Evolutionary conservation across 2,113 vertebrate species (phyloP), one percentile per base, ranked within the genome.

Genomic region (Empidonax alnorum): DNA sequence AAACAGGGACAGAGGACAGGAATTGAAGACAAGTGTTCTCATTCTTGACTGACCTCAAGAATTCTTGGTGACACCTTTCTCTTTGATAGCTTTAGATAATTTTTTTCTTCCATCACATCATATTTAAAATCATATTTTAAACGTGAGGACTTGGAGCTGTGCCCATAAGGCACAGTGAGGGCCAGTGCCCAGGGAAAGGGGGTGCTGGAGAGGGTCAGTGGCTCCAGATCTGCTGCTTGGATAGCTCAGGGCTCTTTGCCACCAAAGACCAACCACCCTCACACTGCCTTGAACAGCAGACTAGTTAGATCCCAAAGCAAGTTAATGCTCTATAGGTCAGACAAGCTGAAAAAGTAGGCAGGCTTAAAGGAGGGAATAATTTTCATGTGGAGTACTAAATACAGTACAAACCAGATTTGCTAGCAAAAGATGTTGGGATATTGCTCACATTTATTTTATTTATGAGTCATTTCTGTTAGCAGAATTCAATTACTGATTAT

Each of bases 151-250:
- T 33, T 55, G 33, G 35, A 85, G 39, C 33, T 72, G 47, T 83
- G 35, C 24, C 30, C 52, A 49, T 6, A 31, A 42, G 27, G 41
- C 11, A 33, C 0, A 0, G 44, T 49, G 49, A 75, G 33, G 20
- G 5, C 39, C 24, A 50, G 14, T 46, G 52, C 6, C 19, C 52
- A 1, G 1, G 3, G 28, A 42, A 3, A 12, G 19, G 5, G 15
- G 5, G 10, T 14, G 10, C 10, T 55, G 44, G 5, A 56, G 55
- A 30, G 25, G 5, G 1, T 50, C 52, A 28, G 27, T 14, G 14
- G 19, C 35, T 90, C 42, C 42, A 79, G 22, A 6, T 0, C 4
- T 0, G 42, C 52, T 59, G n/a, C 53, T 79, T 27, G 27, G 47
- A 63, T 28, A 72, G 49, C 44, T 86, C 13, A 19, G 21, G 9